A percentile compares a stretch with the other conserved stretches of the same genome.
Evolutionary conservation across 2,113 vertebrate species (phyloP).

Genomic region (Gobio gobio): DNA sequence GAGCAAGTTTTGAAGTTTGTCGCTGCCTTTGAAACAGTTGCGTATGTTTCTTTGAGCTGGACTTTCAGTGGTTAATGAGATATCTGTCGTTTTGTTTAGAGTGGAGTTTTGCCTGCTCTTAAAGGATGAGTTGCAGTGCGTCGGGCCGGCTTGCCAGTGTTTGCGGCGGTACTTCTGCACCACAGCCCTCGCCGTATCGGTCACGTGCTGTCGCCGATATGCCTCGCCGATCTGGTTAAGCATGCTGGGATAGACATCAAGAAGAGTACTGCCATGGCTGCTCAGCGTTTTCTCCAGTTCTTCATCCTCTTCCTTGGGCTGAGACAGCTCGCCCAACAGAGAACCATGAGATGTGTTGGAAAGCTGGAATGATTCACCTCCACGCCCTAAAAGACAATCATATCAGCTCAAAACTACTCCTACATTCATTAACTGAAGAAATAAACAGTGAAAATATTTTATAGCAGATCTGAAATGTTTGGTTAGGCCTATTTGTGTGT

Average conservation of each 20-base stretch:
- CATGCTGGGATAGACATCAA: slow-evolving; percentile 74
- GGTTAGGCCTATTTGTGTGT: not conserved
- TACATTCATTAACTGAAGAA: too few species aligned
- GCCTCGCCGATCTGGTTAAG: slow-evolving; percentile 66
- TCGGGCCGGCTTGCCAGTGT: slow-evolving; percentile 52
- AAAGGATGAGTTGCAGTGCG: not conserved
- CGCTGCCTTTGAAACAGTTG: not conserved
- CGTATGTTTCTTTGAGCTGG: not conserved
- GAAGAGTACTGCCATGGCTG: slow-evolving; percentile 61
- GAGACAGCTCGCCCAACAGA: slow-evolving; percentile 24
- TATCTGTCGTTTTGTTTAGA: not conserved
- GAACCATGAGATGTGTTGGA: slow-evolving; percentile 45
- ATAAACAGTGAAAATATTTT: not conserved
- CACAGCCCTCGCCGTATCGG: slow-evolving; percentile 59
- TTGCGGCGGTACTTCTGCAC: slow-evolving; percentile 68
- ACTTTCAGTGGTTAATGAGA: not conserved
- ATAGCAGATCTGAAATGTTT: not conserved
- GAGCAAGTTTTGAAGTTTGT: not conserved
- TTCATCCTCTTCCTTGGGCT: slow-evolving; percentile 68
- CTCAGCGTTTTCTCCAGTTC: slow-evolving; percentile 70
- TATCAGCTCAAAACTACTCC: not conserved
- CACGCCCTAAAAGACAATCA: slow-evolving; percentile 48
- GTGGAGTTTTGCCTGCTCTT: not conserved
- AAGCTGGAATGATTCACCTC: slow-evolving; percentile 29
- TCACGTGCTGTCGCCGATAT: slow-evolving; percentile 59